phyloP scores from a whole-genome alignment of 2,888 invertebrate genomes.

The Mechanitis mazaeus region DNA sequence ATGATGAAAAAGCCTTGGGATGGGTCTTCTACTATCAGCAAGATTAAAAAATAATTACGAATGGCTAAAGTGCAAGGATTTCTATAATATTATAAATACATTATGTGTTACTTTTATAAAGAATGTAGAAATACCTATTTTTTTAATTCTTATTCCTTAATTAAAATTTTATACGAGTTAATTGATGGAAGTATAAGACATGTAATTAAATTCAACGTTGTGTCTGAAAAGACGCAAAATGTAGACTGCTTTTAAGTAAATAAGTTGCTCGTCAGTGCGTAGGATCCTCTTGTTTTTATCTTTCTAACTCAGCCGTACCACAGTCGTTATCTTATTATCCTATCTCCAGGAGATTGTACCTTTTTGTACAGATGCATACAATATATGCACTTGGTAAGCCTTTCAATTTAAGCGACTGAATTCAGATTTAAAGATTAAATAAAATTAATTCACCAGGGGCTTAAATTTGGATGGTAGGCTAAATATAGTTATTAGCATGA shows the following conservation, averaged over 20 bases:
- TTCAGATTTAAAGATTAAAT: constrained; percentile 29
- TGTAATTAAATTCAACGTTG: not conserved
- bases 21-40: too few relatives aligned
- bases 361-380: constrained; percentile 54
- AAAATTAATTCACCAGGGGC: constrained; percentile 27
- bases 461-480: constrained; percentile 14
- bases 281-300: constrained; percentile 71
- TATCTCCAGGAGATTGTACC: constrained; percentile 70
- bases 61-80: too few relatives aligned
- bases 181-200: not conserved
- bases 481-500: constrained; percentile 22
- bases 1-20: too few relatives aligned
- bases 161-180: too few relatives aligned
- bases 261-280: constrained; percentile 66
- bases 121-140: too few relatives aligned
- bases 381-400: constrained; percentile 38
- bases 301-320: constrained; percentile 64
- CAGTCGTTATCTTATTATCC: constrained; percentile 76
- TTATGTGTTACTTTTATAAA: too few relatives aligned
- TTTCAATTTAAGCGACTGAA: constrained; percentile 33
- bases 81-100: too few relatives aligned
- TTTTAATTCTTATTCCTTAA: too few relatives aligned
- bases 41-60: too few relatives aligned
- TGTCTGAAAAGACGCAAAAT: constrained; percentile 37
- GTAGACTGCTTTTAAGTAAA: constrained; percentile 70